Evolutionary conservation across 2,888 invertebrate species (phyloP), one percentile per base, ranked within the genome.

Genomic region (Asteroscopus sphinx): DNA sequence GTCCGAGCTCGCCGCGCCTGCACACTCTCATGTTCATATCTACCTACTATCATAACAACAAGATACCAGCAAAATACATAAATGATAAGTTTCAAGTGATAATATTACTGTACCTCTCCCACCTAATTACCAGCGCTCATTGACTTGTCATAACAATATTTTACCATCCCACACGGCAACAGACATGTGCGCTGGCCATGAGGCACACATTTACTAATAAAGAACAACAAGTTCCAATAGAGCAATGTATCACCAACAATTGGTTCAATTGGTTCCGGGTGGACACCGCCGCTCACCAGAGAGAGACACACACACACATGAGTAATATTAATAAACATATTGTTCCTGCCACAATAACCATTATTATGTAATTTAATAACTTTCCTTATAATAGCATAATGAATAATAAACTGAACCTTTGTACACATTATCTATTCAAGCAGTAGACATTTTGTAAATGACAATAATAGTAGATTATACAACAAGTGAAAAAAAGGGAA

Each of bases 1-100:
- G 71, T 83, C 85, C 77, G n/a, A n/a, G n/a, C 79, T 79, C 79
- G 80, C 77, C 66, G 77, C 62, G 12, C 25, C 60, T 33, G 33
- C 36, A 8, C 36, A 26, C 26, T 0, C 21, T n/a, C 21, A 21
- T 4, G 21, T 21, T 3, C 21, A 4, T 53, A 53, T 65, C 52
- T 53, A 40, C 25, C 25, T 30, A 16, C 3, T 33, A 67, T 45
- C 40, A 60, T n/a, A n/a, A n/a, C n/a, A n/a, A n/a, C n/a, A n/a
- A n/a, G n/a, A n/a, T n/a, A n/a, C n/a, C n/a, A n/a, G n/a, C n/a
- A n/a, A n/a, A n/a, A n/a, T n/a, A n/a, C n/a, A n/a, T n/a, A n/a
- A n/a, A n/a, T n/a, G n/a, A n/a, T n/a, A n/a, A n/a, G n/a, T n/a
- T n/a, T n/a, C n/a, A n/a, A n/a, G n/a, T n/a, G n/a, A n/a, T n/a